Evolutionary conservation across 2,888 invertebrate genomes (phyloP).

Genomic region (Dryobota labecula): DNA sequence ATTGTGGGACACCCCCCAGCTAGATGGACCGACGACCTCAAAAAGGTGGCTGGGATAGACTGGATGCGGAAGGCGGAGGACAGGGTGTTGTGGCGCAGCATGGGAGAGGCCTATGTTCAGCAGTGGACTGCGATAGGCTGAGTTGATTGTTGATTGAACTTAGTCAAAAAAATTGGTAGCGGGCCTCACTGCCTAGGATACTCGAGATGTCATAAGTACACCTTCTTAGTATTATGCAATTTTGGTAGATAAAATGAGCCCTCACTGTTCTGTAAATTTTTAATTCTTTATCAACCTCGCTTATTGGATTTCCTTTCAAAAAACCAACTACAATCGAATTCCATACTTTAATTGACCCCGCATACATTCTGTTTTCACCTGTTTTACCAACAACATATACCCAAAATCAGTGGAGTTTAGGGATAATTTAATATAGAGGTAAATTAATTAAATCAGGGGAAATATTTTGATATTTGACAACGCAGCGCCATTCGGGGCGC

Average conservation of each 20-base stretch:
- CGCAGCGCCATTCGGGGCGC: constrained; percentile 5
- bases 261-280: neutral
- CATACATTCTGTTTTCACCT: constrained; percentile 12
- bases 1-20: too few relatives aligned
- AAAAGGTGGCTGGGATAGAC: too few relatives aligned
- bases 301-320: neutral
- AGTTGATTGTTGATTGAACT: too few relatives aligned
- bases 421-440: constrained; percentile 39
- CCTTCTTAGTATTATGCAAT: neutral
- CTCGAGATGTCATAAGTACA: neutral
- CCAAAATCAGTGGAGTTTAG: constrained; percentile 22
- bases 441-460: constrained; percentile 42
- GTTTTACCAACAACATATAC: constrained; percentile 7
- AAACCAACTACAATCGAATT: neutral
- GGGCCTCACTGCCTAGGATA: neutral
- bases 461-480: constrained; percentile 51
- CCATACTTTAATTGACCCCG: neutral
- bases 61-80: too few relatives aligned
- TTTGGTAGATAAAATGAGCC: too few relatives aligned
- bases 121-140: too few relatives aligned
- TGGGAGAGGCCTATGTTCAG: too few relatives aligned
- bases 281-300: neutral
- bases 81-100: too few relatives aligned
- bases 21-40: too few relatives aligned
- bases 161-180: neutral